Conservation (phyloP, 2,113 vertebrate species). For the Solea senegalensis region DNA sequence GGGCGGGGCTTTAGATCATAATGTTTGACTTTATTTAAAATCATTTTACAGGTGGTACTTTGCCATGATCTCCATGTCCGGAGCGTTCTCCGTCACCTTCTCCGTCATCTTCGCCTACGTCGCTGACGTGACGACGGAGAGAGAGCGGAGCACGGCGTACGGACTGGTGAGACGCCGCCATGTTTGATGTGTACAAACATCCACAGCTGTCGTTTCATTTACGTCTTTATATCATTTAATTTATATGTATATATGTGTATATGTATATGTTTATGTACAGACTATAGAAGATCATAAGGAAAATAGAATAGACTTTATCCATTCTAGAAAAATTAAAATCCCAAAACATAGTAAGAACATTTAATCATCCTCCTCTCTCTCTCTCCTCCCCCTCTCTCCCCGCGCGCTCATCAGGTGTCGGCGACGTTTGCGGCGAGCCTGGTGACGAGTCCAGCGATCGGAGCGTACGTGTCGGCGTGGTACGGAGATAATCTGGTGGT, state of each 20-base stretch:
- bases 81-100: constrained; percentile 95
- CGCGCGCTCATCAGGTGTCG: constrained; percentile 82
- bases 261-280: too few relatives aligned
- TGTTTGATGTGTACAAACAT: too few relatives aligned
- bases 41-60: constrained; percentile 91
- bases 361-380: not conserved
- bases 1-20: not conserved
- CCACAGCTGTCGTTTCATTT: too few relatives aligned
- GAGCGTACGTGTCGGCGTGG: constrained; percentile 89
- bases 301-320: too few relatives aligned
- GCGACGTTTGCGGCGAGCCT: constrained; percentile 95
- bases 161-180: constrained; percentile 85
- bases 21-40: not conserved
- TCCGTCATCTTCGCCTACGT: constrained; percentile 98
- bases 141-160: constrained; percentile 91
- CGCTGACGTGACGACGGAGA: constrained; percentile 91
- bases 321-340: not conserved
- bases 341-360: not conserved
- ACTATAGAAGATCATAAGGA: too few relatives aligned
- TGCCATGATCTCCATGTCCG: constrained; percentile 94
- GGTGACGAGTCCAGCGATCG: constrained; percentile 93
- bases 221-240: too few relatives aligned
- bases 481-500: constrained; percentile 93
- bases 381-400: too few relatives aligned
- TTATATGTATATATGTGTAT: too few relatives aligned